These are phyloP conservation scores for Prorops nasuta DNA, from an alignment of 1,140 invertebrate genomes.

Conservation along the genomic window DNA sequence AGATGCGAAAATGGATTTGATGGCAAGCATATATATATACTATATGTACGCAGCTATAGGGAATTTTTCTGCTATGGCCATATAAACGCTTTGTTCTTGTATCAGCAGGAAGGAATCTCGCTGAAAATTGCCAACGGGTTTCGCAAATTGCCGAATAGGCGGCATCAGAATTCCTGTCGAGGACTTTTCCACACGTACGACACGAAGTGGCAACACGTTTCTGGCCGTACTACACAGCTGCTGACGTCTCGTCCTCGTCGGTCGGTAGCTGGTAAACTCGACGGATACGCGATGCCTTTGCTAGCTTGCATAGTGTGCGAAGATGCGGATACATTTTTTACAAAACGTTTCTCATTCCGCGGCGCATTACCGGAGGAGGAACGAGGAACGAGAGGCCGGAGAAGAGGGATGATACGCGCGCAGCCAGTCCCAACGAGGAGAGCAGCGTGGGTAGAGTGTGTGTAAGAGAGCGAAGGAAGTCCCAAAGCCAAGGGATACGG, in stretches of 20 bases:
- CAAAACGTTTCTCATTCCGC: slow-evolving; percentile 55
- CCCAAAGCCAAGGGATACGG: slow-evolving; percentile 11
- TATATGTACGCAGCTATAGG: no score
- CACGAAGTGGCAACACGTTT: slow-evolving; percentile 18
- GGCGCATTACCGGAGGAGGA: slow-evolving; percentile 45
- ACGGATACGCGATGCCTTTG: background rate
- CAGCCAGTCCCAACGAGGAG: no score
- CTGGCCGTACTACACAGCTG: slow-evolving; percentile 11
- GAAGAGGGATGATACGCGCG: slow-evolving; percentile 38
- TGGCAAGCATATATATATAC: no score
- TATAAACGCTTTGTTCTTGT: no score
- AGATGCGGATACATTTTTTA: slow-evolving; percentile 53
- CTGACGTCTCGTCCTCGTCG: background rate
- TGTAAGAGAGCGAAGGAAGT: slow-evolving; percentile 7
- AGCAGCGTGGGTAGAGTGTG: slow-evolving; percentile 1
- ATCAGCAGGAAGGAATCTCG: no score
- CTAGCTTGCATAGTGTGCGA: slow-evolving; percentile 18
- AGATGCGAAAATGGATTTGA: no score
- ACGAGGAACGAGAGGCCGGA: slow-evolving; percentile 20
- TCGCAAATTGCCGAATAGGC: no score
- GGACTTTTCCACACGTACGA: slow-evolving; percentile 17
- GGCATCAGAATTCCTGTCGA: slow-evolving; percentile 25
- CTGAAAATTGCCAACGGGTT: no score
- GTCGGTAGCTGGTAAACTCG: background rate
- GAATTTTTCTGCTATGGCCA: no score